Conservation (phyloP, 2,888 invertebrate genomes). For the Mayetiola destructor region DNA sequence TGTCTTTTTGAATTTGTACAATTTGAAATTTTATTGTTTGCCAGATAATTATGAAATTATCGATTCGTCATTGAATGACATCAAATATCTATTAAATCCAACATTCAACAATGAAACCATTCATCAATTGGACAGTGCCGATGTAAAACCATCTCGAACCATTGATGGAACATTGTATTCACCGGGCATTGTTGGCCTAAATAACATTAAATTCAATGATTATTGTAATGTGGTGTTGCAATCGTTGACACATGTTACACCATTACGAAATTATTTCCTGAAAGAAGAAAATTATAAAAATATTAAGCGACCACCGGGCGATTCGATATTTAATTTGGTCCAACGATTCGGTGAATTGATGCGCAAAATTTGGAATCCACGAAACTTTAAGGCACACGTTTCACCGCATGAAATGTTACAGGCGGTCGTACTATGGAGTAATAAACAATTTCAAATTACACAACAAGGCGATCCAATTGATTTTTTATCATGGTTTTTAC, state of each 20-base stretch:
- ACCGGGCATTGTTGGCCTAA: slow-evolving; percentile 92
- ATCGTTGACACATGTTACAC: slow-evolving; percentile 89
- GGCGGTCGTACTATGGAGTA: slow-evolving; percentile 92
- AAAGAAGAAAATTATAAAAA: slow-evolving; percentile 83
- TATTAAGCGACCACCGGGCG: slow-evolving; percentile 86
- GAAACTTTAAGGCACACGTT: slow-evolving; percentile 98
- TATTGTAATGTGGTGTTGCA: slow-evolving; percentile 97
- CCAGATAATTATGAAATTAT: slow-evolving; percentile 99
- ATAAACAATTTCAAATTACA: slow-evolving; percentile 94
- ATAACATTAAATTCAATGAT: slow-evolving; percentile 99
- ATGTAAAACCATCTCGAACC: slow-evolving; percentile 76
- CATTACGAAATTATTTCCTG: slow-evolving; percentile 87
- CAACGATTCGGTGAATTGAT: slow-evolving; percentile 89
- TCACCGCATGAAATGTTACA: slow-evolving; percentile 99
- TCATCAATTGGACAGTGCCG: slow-evolving; percentile 50
- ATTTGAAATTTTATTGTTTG: slow-evolving; percentile 93
- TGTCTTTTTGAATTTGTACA: slow-evolving; percentile 92
- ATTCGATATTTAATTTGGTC: slow-evolving; percentile 80
- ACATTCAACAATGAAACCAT: slow-evolving; percentile 85
- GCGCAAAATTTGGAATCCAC: slow-evolving; percentile 96
- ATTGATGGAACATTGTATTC: slow-evolving; percentile 93
- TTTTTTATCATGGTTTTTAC: slow-evolving; percentile 96
- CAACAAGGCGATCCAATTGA: slow-evolving; percentile 97
- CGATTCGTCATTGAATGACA: slow-evolving; percentile 93
- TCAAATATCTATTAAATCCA: slow-evolving; percentile 95